Base-by-base conservation (phyloP, 2,113 vertebrate species). In the Nicator chloris region DNA sequence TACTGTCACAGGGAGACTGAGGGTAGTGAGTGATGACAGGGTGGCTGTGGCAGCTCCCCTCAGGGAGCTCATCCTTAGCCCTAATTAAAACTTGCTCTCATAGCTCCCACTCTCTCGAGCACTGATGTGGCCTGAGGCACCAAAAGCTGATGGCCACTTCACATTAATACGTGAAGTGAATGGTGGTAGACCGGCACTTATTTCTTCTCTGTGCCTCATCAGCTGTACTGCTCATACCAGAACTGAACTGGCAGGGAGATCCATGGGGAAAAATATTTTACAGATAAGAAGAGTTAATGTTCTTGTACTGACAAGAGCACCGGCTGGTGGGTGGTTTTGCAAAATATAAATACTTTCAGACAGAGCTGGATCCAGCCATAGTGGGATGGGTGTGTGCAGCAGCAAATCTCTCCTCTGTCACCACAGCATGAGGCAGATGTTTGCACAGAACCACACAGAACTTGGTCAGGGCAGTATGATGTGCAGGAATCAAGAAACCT, bases 81-180 rank as follows among this genome's bases (percentile, higher is more conserved):
- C 35, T 66, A 33, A 14, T 39, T 66, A 39, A 78, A 51, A 39
- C 35, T 89, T 14, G 5, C 9, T 45, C 63, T 31, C 3, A 1
- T 86, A 37, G 26, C 7, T 84, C 24, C 24, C 2, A 0, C 49
- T 68, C 35, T 54, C 61, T 63, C 4, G 5, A 75, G 73, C 37
- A 51, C 13, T 50, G 53, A 39, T 0, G 3, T 42, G 42, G 21
- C 44, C 42, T 1, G 6, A 40, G 40, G 76, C 80, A 78, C 63
- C n/a, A 39, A 68, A 81, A 81, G 6, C 35, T 10, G 11, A 65
- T 1, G 4, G 33, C 33, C 33, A 10, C 45, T 80, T 88, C 2
- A 1, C 50, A 64, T 31, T 40, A 68, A 15, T 31, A 35, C 0
- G 0, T 15, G 60, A 50, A 42, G 17, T 1, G 2, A 51, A 10